Conservation (phyloP, 2,888 invertebrate genomes). For the Parnassius orleans region DNA sequence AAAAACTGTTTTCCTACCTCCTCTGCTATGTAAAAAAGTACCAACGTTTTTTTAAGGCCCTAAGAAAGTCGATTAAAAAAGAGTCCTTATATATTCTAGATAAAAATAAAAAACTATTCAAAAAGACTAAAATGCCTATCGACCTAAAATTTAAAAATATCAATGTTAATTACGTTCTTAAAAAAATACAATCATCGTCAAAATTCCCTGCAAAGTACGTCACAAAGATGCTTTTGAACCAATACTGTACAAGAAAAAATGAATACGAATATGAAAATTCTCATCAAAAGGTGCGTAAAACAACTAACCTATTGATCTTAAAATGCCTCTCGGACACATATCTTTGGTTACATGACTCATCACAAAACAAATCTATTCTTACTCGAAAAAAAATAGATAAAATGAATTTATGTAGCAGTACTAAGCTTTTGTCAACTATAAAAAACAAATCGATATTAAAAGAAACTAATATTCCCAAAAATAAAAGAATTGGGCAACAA, state of each 20-base stretch:
- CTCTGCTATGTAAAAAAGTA: conserved; percentile 12
- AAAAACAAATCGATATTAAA: conserved; percentile 15
- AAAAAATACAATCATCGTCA: conserved; percentile 20
- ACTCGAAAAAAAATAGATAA: conserved; percentile 23
- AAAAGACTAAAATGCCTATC: conserved; percentile 1
- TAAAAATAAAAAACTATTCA: conserved; percentile 6
- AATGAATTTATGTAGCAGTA: conserved; percentile 18
- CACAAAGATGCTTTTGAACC: conserved; percentile 22
- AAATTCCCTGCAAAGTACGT: conserved; percentile 15
- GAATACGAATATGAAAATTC: background rate
- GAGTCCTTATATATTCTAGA: background rate
- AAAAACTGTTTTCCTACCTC: conserved; percentile 5
- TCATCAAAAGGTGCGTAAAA: background rate
- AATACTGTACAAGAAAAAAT: conserved; percentile 13
- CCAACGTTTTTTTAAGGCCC: conserved; percentile 6
- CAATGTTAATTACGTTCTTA: background rate
- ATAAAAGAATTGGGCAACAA: background rate
- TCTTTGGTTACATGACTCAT: conserved; percentile 15
- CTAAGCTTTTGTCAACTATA: conserved; percentile 19
- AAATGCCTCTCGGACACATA: conserved; percentile 27
- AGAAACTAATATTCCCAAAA: conserved; percentile 4
- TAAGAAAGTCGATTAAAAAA: conserved; percentile 13
- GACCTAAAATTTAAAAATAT: conserved; percentile 13
- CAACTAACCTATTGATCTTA: background rate
- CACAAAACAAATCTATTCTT: conserved; percentile 20